A percentile compares a stretch with the other conserved stretches of the same genome.
Conservation (phyloP, 2,797 vertebrate species). For the Anguilla marmorata region DNA sequence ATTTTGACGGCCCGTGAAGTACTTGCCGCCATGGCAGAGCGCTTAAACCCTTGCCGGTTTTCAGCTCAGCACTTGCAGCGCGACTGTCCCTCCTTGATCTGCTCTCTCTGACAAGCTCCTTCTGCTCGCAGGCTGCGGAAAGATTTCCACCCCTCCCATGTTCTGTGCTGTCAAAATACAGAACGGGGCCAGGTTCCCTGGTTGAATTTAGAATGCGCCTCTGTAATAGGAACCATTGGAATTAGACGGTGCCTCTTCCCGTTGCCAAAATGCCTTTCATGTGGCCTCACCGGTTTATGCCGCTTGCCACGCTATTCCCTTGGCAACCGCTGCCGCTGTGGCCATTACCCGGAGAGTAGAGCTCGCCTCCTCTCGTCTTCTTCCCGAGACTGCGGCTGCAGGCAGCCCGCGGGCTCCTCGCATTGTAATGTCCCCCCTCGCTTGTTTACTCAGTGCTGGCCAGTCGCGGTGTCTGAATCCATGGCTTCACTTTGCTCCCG, state of each 20-base stretch:
- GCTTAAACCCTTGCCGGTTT: background rate
- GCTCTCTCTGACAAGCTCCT: conserved; percentile 1
- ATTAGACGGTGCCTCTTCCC: conserved; percentile 63
- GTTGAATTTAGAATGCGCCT: conserved; percentile 60
- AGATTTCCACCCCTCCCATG: background rate
- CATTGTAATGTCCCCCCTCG: background rate
- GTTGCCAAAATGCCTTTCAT: conserved; percentile 38
- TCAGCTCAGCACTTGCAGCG: background rate
- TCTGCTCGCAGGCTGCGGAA: background rate
- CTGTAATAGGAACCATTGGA: conserved; percentile 68
- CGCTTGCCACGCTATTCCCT: conserved; percentile 40
- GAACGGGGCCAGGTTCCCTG: conserved; percentile 51
- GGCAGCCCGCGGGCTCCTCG: background rate
- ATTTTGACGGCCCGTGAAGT: conserved; percentile 18
- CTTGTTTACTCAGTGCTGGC: conserved; percentile 12
- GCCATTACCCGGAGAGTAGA: background rate
- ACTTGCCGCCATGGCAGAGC: background rate
- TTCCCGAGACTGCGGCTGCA: background rate
- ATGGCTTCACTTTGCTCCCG: background rate
- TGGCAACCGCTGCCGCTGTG: conserved; percentile 28
- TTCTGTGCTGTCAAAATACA: conserved; percentile 7
- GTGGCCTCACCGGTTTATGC: conserved; percentile 39
- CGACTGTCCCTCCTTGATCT: background rate
- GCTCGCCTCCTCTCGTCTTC: background rate
- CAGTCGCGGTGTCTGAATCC: background rate